Evolutionary conservation across 2,797 vertebrate genomes (phyloP), one percentile per base, ranked within the genome.

Genomic region (Allobates femoralis): DNA sequence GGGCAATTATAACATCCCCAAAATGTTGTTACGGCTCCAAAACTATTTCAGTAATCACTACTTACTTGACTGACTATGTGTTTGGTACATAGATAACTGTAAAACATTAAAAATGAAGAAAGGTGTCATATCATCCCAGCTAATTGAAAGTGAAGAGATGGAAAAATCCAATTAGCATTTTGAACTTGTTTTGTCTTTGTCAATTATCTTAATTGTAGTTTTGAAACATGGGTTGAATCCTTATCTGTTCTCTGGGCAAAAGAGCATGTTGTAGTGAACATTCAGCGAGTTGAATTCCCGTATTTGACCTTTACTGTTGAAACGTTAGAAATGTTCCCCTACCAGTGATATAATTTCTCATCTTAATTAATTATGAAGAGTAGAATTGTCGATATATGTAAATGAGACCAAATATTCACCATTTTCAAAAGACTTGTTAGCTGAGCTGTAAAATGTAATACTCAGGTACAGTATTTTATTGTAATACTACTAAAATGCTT

Each of bases 101-200:
- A 89, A 94, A 74, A 89, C 66, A 88, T 91, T 90, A 93, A 94
- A 91, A 77, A 89, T 85, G 30, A 91, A 92, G 89, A 92, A 93
- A 91, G 32, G 58, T 82, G 73, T 94, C 91, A 91, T 91, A 92
- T 88, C 91, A 93, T 93, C 91, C 91, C 91, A 90, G 88, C 91
- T 94, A 95, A 95, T 92, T 93, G 92, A 93, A 94, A 95, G 90
- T 90, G 91, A 94, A 90, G 83, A 92, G 92, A 94, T 91, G 90
- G 92, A 94, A 95, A 94, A 94, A 93, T 92, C 92, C 92, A 94
- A 94, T 94, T 95, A 96, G 94, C 90, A 93, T 90, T 91, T 89
- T 92, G 93, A 95, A 95, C 94, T 93, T 90, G 90, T 91, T 92
- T 92, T 94, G 91, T 94, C 90, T 93, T 91, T 92, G 92, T 91